phyloP scores from a whole-genome alignment of 1,140 invertebrate species.

The Saccostrea echinata region DNA sequence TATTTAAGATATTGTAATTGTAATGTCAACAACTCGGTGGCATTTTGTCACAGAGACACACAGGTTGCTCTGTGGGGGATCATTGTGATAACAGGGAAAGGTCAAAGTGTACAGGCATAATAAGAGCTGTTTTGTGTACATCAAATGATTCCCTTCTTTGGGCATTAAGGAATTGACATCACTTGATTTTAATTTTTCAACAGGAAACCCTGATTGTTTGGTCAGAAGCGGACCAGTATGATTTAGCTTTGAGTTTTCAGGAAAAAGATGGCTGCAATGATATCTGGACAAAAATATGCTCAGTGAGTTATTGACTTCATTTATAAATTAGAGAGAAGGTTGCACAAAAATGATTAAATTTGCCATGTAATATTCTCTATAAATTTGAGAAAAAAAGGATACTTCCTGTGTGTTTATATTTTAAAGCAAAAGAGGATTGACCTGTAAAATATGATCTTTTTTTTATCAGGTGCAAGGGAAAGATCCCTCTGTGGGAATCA shows the following conservation, averaged over 20 bases:
- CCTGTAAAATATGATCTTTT: background rate
- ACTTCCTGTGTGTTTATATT: too few relatives aligned
- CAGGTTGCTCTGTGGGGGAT: background rate
- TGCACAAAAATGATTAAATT: background rate
- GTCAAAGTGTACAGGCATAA: background rate
- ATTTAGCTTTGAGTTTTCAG: conserved; percentile 99
- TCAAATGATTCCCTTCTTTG: background rate
- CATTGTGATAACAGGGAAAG: background rate
- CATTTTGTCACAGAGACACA: background rate
- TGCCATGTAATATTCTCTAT: background rate
- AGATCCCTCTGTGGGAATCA: conserved; percentile 98
- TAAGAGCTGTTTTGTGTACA: background rate
- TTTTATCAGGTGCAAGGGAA: conserved; percentile 93
- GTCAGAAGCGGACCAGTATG: conserved; percentile 99
- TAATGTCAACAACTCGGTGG: background rate
- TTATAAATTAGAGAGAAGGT: background rate
- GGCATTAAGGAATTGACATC: too few relatives aligned
- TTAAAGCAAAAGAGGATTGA: background rate
- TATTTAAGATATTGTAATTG: too few relatives aligned
- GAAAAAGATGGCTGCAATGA: conserved; percentile 99
- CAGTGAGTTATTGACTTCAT: conserved; percentile 83
- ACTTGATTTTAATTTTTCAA: conserved; percentile 62
- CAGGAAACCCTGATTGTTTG: conserved; percentile 99
- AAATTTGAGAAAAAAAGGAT: too few relatives aligned
- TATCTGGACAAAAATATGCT: conserved; percentile 99